These are phyloP conservation scores for Entomobrya multifasciata DNA, from an alignment of 2,888 invertebrate species.

Conservation along the genomic window DNA sequence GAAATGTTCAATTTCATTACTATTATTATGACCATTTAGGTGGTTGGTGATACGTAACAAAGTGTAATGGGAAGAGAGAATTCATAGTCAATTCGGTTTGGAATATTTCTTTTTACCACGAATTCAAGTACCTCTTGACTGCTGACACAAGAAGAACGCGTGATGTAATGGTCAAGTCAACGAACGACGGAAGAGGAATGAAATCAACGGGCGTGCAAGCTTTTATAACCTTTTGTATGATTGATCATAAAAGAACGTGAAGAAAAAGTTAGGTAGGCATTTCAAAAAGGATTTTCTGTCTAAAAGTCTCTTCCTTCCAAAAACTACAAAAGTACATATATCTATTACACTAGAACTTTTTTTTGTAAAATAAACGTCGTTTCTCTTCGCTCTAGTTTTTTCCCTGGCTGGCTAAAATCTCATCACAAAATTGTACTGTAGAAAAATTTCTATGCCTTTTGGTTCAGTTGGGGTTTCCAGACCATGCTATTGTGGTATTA, in stretches of 20 bases:
- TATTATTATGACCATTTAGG: background rate
- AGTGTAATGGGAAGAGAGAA: background rate
- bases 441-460: no score
- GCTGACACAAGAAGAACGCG: background rate
- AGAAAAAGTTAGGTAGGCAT: no score
- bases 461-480: no score
- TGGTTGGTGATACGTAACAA: slow-evolving; percentile 13
- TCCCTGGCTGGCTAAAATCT: no score
- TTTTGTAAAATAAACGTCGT: slow-evolving; percentile 3
- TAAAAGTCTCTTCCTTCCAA: background rate
- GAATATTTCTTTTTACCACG: slow-evolving; percentile 9
- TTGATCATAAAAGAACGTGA: slow-evolving; percentile 4
- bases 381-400: slow-evolving; percentile 18
- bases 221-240: background rate
- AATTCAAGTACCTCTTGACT: background rate
- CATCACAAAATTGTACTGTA: no score
- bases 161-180: background rate
- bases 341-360: no score
- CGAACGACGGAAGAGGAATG: background rate
- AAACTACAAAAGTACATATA: background rate
- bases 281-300: slow-evolving; percentile 1
- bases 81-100: background rate
- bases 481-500: no score
- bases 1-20: slow-evolving; percentile 21
- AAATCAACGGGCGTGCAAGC: background rate